phyloP scores from a whole-genome alignment of 2,113 vertebrate species.

The Protobothrops flavoviridis region DNA sequence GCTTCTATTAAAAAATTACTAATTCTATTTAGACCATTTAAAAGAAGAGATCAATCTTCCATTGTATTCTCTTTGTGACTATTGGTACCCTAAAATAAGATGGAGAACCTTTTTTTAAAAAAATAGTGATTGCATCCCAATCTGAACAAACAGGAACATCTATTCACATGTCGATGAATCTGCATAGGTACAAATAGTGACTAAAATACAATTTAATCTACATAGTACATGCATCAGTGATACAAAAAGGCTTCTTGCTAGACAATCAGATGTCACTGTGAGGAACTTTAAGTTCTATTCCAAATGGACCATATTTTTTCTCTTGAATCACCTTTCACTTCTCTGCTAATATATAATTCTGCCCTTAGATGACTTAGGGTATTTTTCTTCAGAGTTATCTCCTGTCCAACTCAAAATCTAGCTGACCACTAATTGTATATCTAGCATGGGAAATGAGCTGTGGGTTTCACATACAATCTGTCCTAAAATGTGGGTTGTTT shows the following conservation, averaged over 20 bases:
- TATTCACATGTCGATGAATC: neutral
- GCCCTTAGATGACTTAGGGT: neutral
- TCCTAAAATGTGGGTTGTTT: neutral
- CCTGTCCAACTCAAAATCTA: neutral
- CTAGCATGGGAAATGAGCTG: neutral
- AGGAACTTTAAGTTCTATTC: too few species aligned
- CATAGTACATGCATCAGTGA: too few species aligned
- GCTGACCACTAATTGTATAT: neutral
- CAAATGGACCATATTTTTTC: too few species aligned
- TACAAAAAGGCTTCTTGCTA: too few species aligned
- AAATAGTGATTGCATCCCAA: neutral
- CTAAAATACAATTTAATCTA: neutral
- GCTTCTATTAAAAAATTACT: neutral
- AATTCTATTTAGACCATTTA: neutral
- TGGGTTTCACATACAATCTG: neutral
- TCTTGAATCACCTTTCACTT: too few species aligned
- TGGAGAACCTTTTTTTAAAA: neutral
- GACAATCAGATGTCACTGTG: too few species aligned
- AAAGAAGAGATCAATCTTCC: neutral
- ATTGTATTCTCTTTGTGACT: neutral
- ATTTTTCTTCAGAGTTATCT: neutral
- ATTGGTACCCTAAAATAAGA: neutral
- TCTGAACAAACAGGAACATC: neutral
- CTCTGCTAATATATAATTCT: too few species aligned
- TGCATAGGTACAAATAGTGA: neutral